A percentile compares a stretch with the other conserved stretches of the same genome.
These are phyloP conservation scores for Drosophila nikananu DNA, from an alignment of 1,140 invertebrate genomes.

Conservation along the genomic window DNA sequence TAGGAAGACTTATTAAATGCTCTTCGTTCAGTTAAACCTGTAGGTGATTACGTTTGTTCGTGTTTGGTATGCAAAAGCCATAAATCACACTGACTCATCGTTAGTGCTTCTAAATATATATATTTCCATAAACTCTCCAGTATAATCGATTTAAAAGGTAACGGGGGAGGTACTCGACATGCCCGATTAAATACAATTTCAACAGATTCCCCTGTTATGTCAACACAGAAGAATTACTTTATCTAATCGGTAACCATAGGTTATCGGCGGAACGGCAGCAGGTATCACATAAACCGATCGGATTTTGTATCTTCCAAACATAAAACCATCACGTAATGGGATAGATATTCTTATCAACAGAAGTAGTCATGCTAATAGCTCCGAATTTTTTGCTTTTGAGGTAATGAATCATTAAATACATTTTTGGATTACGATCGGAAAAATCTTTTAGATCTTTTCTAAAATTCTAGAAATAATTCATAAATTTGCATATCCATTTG, in stretches of 20 bases:
- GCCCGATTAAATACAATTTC: slow-evolving; percentile 32
- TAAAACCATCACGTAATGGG: slow-evolving; percentile 28
- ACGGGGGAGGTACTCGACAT: slow-evolving; percentile 5
- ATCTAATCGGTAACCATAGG: slow-evolving; percentile 14
- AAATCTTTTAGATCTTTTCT: no score
- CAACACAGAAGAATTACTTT: slow-evolving; percentile 8
- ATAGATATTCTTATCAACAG: not conserved
- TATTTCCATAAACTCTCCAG: slow-evolving; percentile 23
- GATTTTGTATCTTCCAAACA: slow-evolving; percentile 9
- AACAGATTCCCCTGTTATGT: slow-evolving; percentile 31
- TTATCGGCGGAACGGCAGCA: slow-evolving; percentile 24
- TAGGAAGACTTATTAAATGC: no score
- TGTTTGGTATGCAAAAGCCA: slow-evolving; percentile 13
- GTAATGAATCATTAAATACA: not conserved
- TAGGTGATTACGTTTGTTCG: slow-evolving; percentile 26
- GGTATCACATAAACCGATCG: slow-evolving; percentile 25
- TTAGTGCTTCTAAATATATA: slow-evolving; percentile 23
- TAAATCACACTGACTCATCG: slow-evolving; percentile 31
- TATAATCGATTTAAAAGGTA: slow-evolving; percentile 26
- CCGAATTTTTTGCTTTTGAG: not conserved
- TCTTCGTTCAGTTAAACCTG: not conserved
- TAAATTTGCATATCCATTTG: not conserved
- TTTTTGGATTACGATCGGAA: not conserved
- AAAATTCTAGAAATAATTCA: not conserved
- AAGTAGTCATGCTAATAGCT: not conserved